phyloP scores from a whole-genome alignment of 2,888 invertebrate genomes.

The Eupithecia centaureata region DNA sequence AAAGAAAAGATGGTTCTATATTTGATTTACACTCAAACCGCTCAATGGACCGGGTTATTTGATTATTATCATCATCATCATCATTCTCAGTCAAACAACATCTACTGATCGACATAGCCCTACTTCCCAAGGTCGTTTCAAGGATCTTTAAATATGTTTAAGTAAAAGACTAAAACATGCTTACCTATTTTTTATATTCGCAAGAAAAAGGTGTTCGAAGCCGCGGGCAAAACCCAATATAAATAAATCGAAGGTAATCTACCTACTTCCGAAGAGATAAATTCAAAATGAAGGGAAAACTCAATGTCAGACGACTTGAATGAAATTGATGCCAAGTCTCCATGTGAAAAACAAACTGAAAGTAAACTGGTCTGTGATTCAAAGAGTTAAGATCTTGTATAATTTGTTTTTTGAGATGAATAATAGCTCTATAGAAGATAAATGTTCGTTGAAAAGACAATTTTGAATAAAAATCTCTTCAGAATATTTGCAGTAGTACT shows the following conservation, averaged over 20 bases:
- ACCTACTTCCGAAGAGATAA: conserved; percentile 14
- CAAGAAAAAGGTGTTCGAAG: background rate
- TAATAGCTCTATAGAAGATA: background rate
- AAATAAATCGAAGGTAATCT: background rate
- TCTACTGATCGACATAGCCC: no score
- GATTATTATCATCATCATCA: no score
- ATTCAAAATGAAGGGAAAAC: conserved; percentile 20
- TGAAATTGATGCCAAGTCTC: conserved; percentile 26
- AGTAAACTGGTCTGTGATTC: conserved; percentile 21
- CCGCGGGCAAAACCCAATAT: background rate
- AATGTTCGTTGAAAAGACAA: conserved; percentile 1
- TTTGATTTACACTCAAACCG: background rate
- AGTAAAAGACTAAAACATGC: no score
- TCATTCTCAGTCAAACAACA: no score
- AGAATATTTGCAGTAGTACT: background rate
- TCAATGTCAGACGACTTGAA: conserved; percentile 23
- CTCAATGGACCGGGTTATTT: no score
- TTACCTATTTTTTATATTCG: no score
- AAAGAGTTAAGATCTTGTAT: conserved; percentile 12
- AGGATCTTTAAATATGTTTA: no score
- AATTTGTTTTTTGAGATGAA: conserved; percentile 9
- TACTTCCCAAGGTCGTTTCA: no score
- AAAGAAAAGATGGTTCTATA: background rate
- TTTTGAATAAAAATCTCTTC: background rate
- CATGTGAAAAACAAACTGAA: conserved; percentile 28